Evolutionary conservation across 2,888 invertebrate genomes (phyloP), one percentile per base, ranked within the genome.

Genomic region (Isoperla grammatica): DNA sequence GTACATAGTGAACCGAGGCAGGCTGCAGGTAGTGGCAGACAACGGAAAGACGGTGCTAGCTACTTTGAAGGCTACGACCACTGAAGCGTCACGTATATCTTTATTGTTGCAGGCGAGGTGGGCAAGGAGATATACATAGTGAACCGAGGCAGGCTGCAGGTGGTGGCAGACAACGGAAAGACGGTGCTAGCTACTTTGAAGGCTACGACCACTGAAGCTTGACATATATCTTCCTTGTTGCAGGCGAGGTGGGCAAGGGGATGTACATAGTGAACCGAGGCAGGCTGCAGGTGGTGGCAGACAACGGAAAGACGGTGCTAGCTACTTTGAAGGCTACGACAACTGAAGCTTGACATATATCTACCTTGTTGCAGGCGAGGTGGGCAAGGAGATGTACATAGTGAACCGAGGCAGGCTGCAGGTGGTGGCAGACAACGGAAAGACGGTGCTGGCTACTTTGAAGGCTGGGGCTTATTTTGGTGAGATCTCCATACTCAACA

Each of bases 71-170:
- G 96, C 97, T n/a, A n/a, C n/a, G n/a, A n/a, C n/a, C n/a, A n/a
- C n/a, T n/a, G n/a, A n/a, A n/a, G n/a, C n/a, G n/a, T n/a, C n/a
- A n/a, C n/a, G n/a, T n/a, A n/a, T n/a, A n/a, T n/a, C n/a, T n/a
- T 8, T 19, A 45, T 19, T 65, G 71, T 72, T 76, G 1, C 81
- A 97, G 97, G 97, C 71, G 97, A 98, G 81, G 96, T 98, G 67
- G 97, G 97, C 67, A 97, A 97, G 78, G 97, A 97, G 79, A 98
- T 98, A 97, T 98, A 98, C 82, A 97, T 98, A 80, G 97, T 98
- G 69, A 97, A 95, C 79, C 83, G 96, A 69, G 97, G 98, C 66
- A 85, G 93, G 69, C 84, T 95, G 71, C 95, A 90, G 81, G 97
- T 93, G 75, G 95, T 93, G 68, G 95, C 88, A 64, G 94, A 95